A percentile compares a stretch with the other conserved stretches of the same genome.
Evolutionary conservation across 2,888 invertebrate species (phyloP).

Genomic region (Lampropteryx suffumata): DNA sequence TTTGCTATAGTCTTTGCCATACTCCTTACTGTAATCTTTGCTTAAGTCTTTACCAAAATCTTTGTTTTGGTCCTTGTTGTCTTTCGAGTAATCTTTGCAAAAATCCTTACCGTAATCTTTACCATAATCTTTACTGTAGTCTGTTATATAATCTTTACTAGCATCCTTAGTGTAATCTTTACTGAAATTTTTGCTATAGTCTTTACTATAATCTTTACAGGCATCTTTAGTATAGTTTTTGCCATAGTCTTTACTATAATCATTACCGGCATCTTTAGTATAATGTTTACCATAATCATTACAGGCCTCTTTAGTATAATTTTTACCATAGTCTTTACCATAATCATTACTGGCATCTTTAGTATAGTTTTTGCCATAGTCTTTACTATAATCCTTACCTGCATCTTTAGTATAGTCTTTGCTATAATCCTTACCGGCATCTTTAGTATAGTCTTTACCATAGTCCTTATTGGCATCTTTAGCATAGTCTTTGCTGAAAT

Average conservation of each 20-base stretch:
- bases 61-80: slow-evolving; percentile 16
- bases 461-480: slow-evolving; percentile 44
- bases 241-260: slow-evolving; percentile 26
- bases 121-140: slow-evolving; percentile 38
- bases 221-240: slow-evolving; percentile 34
- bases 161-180: slow-evolving; percentile 58
- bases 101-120: slow-evolving; percentile 59
- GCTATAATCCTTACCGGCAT: slow-evolving; percentile 31
- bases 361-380: slow-evolving; percentile 25
- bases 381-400: background rate
- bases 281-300: slow-evolving; percentile 34
- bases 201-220: slow-evolving; percentile 49
- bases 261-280: slow-evolving; percentile 8
- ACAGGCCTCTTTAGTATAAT: slow-evolving; percentile 26
- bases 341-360: slow-evolving; percentile 32
- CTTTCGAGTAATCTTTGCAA: slow-evolving; percentile 2
- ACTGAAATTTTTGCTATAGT: slow-evolving; percentile 63
- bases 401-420: slow-evolving; percentile 31
- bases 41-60: slow-evolving; percentile 31
- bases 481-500: slow-evolving; percentile 39
- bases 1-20: slow-evolving; percentile 26
- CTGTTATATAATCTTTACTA: slow-evolving; percentile 11
- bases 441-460: slow-evolving; percentile 3
- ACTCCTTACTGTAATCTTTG: slow-evolving; percentile 32
- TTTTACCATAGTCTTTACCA: slow-evolving; percentile 30